Conservation (phyloP, 2,797 vertebrate species). For the Myotis findleyi region DNA sequence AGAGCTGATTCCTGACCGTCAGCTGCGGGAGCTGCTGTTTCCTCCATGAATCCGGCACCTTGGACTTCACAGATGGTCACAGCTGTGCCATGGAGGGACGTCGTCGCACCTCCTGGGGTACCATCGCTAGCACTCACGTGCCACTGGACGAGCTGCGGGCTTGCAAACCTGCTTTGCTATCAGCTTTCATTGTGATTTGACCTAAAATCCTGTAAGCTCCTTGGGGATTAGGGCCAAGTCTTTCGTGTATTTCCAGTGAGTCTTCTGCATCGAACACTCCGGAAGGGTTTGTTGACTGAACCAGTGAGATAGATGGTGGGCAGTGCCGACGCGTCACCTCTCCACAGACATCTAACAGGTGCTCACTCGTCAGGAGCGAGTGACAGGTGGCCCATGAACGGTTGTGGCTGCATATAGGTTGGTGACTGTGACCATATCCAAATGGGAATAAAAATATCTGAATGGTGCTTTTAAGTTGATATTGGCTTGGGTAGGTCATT, state of each 20-base stretch:
- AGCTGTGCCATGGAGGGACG: not conserved
- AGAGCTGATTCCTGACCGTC: not conserved
- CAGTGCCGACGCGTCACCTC: accelerated
- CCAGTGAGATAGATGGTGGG: not conserved
- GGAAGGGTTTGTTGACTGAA: not conserved
- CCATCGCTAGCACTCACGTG: not conserved
- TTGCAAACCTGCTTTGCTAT: not conserved
- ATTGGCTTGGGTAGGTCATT: not conserved
- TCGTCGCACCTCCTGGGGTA: not conserved
- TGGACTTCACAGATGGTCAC: not conserved
- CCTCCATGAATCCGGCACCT: not conserved
- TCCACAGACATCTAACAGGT: not conserved
- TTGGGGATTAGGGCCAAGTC: not conserved
- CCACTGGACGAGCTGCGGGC: not conserved
- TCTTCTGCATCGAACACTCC: too few species aligned
- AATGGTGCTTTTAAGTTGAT: not conserved
- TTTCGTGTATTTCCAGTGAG: not conserved
- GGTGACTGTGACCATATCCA: not conserved
- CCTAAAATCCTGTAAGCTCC: not conserved
- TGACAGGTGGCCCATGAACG: not conserved
- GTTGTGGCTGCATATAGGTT: not conserved
- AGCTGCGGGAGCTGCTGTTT: not conserved
- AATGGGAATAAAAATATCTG: not conserved
- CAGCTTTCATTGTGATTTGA: not conserved
- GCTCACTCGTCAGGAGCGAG: not conserved